Percentiles rank a stretch among this genome's conserved stretches.
These are phyloP conservation scores for Melangyna quadrimaculata DNA, from an alignment of 2,888 invertebrate genomes.

Conservation along the genomic window DNA sequence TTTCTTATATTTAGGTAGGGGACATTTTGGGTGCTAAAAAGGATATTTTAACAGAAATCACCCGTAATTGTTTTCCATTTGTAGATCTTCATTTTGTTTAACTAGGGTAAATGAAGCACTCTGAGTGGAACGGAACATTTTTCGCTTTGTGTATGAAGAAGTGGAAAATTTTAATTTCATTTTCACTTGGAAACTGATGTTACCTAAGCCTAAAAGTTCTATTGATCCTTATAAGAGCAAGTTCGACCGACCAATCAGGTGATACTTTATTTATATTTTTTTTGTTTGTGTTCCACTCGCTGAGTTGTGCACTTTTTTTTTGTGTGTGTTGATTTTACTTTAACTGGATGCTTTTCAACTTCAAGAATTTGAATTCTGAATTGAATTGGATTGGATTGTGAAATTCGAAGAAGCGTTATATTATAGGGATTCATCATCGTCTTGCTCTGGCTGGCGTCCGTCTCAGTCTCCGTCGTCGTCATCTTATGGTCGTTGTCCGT, in stretches of 20 bases:
- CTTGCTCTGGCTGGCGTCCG: constrained; percentile 1
- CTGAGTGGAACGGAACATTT: no score
- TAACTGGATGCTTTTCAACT: constrained; percentile 19
- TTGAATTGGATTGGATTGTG: constrained; percentile 52
- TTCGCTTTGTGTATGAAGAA: no score
- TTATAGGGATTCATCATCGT: constrained; percentile 27
- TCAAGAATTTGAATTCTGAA: constrained; percentile 40
- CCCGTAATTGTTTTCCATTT: no score
- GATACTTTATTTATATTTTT: background rate
- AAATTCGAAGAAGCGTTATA: constrained; percentile 44
- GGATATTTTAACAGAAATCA: no score
- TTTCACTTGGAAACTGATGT: no score
- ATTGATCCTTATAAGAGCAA: background rate
- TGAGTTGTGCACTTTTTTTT: constrained; percentile 9
- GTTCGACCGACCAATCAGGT: background rate
- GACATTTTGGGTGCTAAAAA: no score
- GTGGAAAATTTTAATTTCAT: no score
- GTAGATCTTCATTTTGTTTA: no score
- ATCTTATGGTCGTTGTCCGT: background rate
- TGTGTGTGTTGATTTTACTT: background rate
- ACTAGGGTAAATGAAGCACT: no score
- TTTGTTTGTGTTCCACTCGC: background rate
- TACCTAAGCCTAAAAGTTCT: no score
- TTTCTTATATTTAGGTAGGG: no score
- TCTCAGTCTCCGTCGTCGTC: background rate